Base-by-base conservation (phyloP, 2,113 vertebrate genomes). In the Protobothrops mucrosquamatus region DNA sequence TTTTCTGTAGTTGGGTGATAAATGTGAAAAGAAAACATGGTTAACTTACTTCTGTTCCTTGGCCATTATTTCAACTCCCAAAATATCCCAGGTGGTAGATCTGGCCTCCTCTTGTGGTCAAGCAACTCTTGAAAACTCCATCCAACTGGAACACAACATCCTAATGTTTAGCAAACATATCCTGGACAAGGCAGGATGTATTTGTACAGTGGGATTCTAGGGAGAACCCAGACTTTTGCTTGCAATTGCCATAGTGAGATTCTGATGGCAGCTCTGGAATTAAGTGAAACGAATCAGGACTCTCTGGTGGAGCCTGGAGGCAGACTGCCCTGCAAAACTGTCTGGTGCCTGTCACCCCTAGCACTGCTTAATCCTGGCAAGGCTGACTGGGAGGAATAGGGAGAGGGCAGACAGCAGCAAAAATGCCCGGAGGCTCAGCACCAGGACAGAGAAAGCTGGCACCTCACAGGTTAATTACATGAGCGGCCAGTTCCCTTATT, bases 381-480 rank as follows among this genome's bases (percentile, higher is more conserved):
- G 39, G 0, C 64, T 24, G 46, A 0, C 46, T 0, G 0, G 55
- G n/a, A 89, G 20, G 59, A 2, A 61, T 56, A 39, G 18, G 23
- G 81, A 15, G 20, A 87, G 81, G 46, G 89, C 81, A 87, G 74
- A 64, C 89, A 90, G 81, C 88, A 55, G 52, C 1, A 14, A 69
- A 20, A 55, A 54, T 7, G 46, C 4, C 1, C 1, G 1, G 23
- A 11, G 0, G 0, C 6, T 5, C 10, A 48, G 29, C 64, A 0
- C 0, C 81, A 43, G 52, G 23, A n/a, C 0, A 86, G 54, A 95
- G 92, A 86, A 0, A 6, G 89, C 92, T 92, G 89, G 95, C 94
- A 94, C 39, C 96, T 92, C 59, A 88, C 94, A 96, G 95, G 95
- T 92, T 95, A 94, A 89, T 93, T 3, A 29, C 0, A 39, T 20